A percentile compares a stretch with the other conserved stretches of the same genome.
Conservation (phyloP, 2,113 vertebrate genomes). For the Psilopsiagon aurifrons region DNA sequence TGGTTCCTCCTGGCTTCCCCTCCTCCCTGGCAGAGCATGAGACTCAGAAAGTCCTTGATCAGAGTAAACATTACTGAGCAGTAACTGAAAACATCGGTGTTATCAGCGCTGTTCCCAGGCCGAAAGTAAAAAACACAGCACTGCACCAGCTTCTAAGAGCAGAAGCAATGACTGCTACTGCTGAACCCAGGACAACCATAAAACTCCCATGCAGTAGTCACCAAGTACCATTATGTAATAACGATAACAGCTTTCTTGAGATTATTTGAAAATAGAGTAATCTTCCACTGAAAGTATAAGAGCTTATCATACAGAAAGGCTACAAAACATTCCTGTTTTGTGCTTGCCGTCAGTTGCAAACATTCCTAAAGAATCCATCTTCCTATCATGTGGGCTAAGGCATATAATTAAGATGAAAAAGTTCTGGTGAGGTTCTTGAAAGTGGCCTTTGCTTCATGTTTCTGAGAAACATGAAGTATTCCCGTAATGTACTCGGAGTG, state of each 20-base stretch:
- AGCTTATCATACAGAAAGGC: neutral
- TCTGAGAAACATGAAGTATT: constrained; percentile 55
- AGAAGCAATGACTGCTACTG: too few species aligned
- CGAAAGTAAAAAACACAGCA: too few species aligned
- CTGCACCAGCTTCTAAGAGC: too few species aligned
- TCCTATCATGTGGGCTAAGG: neutral
- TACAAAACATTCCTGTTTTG: neutral
- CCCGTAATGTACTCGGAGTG: neutral
- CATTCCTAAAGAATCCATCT: neutral
- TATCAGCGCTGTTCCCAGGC: too few species aligned
- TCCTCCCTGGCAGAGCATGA: too few species aligned
- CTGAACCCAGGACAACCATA: neutral
- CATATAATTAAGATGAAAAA: constrained; percentile 36
- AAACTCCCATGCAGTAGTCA: neutral
- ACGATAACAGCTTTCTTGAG: neutral
- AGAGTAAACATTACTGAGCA: too few species aligned
- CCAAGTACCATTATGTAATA: neutral
- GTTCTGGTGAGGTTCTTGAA: constrained; percentile 15
- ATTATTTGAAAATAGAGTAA: constrained; percentile 6
- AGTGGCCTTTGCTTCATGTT: neutral
- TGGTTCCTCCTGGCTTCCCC: too few species aligned
- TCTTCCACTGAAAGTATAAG: neutral
- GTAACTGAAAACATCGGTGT: too few species aligned
- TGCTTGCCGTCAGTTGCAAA: neutral
- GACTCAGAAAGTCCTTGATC: too few species aligned